These are phyloP conservation scores for Hyles lineata DNA, from an alignment of 2,888 invertebrate species.

Conservation along the genomic window DNA sequence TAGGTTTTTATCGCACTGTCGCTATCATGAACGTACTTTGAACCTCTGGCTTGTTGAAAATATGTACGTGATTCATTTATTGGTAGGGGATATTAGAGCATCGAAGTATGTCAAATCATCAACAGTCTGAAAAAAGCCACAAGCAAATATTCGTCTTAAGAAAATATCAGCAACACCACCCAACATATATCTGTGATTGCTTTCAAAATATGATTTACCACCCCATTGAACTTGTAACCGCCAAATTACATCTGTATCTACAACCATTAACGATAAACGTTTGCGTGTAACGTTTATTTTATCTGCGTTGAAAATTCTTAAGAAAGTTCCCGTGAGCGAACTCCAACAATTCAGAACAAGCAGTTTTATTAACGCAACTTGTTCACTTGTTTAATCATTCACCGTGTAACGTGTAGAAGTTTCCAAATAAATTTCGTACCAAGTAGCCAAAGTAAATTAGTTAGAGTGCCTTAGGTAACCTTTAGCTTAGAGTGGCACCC, in stretches of 20 bases:
- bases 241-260: conserved; percentile 32
- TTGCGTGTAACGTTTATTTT: conserved; percentile 48
- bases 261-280: conserved; percentile 42
- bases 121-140: no score
- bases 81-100: no score
- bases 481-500: conserved; percentile 37
- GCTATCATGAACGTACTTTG: background rate
- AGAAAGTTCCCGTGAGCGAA: conserved; percentile 44
- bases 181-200: background rate
- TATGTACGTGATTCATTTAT: no score
- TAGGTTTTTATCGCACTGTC: background rate
- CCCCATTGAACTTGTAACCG: background rate
- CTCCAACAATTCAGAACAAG: conserved; percentile 55
- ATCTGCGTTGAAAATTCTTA: conserved; percentile 51
- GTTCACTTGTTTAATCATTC: conserved; percentile 62
- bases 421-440: conserved; percentile 59
- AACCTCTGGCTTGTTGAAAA: no score
- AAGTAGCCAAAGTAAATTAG: conserved; percentile 55
- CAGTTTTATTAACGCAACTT: conserved; percentile 60
- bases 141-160: no score
- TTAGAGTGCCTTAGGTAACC: conserved; percentile 54
- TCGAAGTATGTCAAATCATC: no score
- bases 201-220: background rate
- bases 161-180: no score
- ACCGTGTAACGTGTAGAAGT: conserved; percentile 57